These are phyloP conservation scores for Caranx ignobilis DNA, from an alignment of 2,113 vertebrate genomes.

Conservation along the genomic window DNA sequence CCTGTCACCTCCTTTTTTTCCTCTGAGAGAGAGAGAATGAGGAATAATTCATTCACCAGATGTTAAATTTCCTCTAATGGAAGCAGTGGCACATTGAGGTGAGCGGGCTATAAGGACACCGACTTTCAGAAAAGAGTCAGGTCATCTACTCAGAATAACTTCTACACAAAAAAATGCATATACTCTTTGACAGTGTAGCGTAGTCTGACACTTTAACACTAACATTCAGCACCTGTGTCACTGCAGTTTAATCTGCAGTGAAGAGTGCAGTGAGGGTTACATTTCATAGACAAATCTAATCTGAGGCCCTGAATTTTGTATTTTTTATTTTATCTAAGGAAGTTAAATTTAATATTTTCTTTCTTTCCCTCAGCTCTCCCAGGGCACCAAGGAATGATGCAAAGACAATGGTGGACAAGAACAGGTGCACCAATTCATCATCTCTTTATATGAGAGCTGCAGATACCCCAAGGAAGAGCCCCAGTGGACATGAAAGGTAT, in stretches of 20 bases:
- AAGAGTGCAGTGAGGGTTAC: background rate
- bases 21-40: background rate
- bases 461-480: background rate
- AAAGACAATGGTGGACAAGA: background rate
- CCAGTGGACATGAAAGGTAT: background rate
- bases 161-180: background rate
- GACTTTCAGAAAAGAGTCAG: background rate
- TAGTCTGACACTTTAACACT: background rate
- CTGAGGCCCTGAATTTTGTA: no score
- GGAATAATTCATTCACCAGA: background rate
- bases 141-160: background rate
- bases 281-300: background rate
- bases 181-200: background rate
- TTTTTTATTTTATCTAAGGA: conserved; percentile 5
- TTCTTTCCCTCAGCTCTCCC: background rate
- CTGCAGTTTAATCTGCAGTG: background rate
- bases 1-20: no score
- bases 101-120: background rate
- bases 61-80: background rate
- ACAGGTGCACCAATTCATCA: conserved; percentile 2
- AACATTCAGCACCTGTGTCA: background rate
- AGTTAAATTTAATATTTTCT: background rate
- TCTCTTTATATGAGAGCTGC: conserved; percentile 7
- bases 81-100: background rate
- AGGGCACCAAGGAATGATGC: background rate